Percentiles rank a stretch among this genome's conserved stretches.
These are phyloP conservation scores for Mormyrus iriodes DNA, from an alignment of 2,113 vertebrate species.

Conservation along the genomic window DNA sequence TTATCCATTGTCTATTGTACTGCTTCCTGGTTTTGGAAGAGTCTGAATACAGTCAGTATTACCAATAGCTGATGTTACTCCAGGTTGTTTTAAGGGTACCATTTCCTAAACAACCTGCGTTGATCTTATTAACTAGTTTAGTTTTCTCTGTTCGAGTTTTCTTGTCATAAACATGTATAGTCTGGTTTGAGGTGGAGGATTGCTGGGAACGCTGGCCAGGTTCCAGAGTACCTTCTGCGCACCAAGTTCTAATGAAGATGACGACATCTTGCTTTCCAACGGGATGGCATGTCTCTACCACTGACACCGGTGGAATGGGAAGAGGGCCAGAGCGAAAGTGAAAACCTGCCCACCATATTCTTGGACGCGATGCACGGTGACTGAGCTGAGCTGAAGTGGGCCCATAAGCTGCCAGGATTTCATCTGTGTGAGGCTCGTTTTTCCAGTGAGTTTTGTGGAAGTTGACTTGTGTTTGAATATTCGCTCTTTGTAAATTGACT, in stretches of 20 bases:
- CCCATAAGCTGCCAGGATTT: background rate
- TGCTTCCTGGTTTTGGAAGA: background rate
- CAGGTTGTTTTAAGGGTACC: background rate
- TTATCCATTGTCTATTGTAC: background rate
- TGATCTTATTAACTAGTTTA: background rate
- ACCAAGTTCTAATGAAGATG: background rate
- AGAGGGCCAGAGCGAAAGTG: background rate
- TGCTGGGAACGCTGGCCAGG: background rate
- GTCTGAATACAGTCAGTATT: background rate
- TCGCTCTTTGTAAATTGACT: background rate
- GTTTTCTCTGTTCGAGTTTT: background rate
- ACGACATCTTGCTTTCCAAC: background rate
- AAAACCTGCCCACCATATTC: background rate
- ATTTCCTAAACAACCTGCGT: background rate
- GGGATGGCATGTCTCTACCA: background rate
- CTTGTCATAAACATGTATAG: background rate
- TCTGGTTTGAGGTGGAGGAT: background rate
- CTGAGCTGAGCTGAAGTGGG: background rate
- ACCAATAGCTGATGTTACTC: background rate
- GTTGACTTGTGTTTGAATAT: background rate
- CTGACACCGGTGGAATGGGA: background rate
- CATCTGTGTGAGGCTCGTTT: background rate
- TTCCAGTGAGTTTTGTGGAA: background rate
- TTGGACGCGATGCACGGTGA: background rate
- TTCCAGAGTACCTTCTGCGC: constrained; percentile 16